Base-by-base conservation (phyloP, 2,797 vertebrate species). In the Miichthys miiuy region DNA sequence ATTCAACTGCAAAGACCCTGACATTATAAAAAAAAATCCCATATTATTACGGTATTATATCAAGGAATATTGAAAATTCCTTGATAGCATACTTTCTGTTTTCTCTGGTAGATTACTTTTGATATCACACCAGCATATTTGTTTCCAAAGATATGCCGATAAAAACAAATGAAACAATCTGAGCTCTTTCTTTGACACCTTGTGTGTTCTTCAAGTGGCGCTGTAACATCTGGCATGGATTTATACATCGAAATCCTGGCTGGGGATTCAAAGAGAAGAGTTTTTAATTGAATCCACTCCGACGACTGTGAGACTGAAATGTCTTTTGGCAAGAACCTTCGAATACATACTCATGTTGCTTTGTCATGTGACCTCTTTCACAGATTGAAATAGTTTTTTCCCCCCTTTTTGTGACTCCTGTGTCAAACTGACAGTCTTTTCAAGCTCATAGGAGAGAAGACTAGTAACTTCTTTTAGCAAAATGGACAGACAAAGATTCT, bases 271-370 rank as follows among this genome's bases (percentile, higher is more conserved):
- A 93, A 93, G 88, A 87, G 73, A 76, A 41, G 68, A 83, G 72
- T 90, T 92, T 93, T 85, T 91, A 91, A 92, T 91, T 87, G 79
- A 92, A 92, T 91, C 89, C 87, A 91, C 80, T 89, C 90, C 48
- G 71, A 91, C 85, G 86, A 79, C 88, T 73, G 83, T 67, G 82
- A 92, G 87, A 88, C 88, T 90, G 83, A 92, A 90, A 91, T 79
- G 80, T 91, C 73, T 89, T 78, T 77, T 90, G 90, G 90, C 88
- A 79, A 82, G 80, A 83, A 72, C 52, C 80, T 75, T 87, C 72
- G 72, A 80, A 83, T 86, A 69, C 80, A 88, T 68, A 72, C 86
- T 92, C 68, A 58, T 84, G 85, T 80, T 88, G 85, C 85, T 72
- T 88, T 84, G 79, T 84, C 81, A 84, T 82, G 87, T 88, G 82